Base-by-base conservation (phyloP, 2,888 invertebrate species). In the Dynastes maya region DNA sequence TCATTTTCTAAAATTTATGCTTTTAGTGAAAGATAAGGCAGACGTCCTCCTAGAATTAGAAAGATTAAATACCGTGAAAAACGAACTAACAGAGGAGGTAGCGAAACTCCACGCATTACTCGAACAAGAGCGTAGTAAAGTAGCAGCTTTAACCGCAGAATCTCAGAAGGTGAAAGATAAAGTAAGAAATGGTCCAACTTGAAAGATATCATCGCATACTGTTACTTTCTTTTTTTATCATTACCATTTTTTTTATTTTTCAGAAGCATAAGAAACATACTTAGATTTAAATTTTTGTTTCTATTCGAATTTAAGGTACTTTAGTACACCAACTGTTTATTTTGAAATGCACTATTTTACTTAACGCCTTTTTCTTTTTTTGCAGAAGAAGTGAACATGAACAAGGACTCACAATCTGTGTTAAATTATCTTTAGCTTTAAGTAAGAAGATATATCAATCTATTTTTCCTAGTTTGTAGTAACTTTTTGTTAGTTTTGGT, bases 11-110 rank as follows among this genome's bases (percentile, higher is more conserved):
- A 67, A 49, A 37, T 72, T 76, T 81, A 82, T 78, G 70, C 80
- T 89, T 90, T n/a, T 86, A 95, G 95, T 95, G 94, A 94, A 94
- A 88, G 95, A 95, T 85, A 95, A 95, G 88, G 95, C 94, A 0
- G 92, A 94, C 80, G 92, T 95, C 13, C 87, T 95, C 80, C 89
- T 93, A 68, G 95, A 95, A 87, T 91, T 95, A 71, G 94, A 95
- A 83, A 91, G 93, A 82, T 88, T 95, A 81, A 91, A 92, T 77
- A 91, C 91, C 55, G 93, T 94, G 61, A 93, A 94, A 83, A 91
- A 93, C 78, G 95, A 96, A 85, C 88, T 96, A 63, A 94, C 94
- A 1, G 91, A 93, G 0, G 93, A 95, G 89, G 91, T 96, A 55
- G 89, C 92, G 8, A 88, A 91, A 49, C 89, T 95, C 37, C 93